A percentile compares a stretch with the other conserved stretches of the same genome.
Evolutionary conservation across 2,797 vertebrate species (phyloP).

Genomic region (Myotis daubentonii): DNA sequence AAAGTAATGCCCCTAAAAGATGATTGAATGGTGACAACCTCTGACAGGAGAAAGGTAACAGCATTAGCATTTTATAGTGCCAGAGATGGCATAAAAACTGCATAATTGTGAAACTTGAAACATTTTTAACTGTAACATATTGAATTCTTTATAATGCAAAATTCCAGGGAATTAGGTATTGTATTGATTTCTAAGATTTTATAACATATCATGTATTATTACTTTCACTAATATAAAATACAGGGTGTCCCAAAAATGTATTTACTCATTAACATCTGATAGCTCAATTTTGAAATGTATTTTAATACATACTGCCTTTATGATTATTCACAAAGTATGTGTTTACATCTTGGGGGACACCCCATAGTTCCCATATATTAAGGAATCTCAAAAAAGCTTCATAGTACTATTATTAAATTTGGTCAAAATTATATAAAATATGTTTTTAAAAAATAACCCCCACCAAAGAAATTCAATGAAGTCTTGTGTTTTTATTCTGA

Average conservation of each 20-base stretch:
- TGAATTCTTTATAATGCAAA: conserved; percentile 32
- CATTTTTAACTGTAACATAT: background rate
- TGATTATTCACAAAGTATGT: too few species aligned
- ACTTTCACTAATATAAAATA: background rate
- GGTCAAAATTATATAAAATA: background rate
- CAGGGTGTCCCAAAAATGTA: too few species aligned
- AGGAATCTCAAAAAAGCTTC: background rate
- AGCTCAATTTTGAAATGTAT: too few species aligned
- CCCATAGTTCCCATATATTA: background rate
- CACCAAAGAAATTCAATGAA: background rate
- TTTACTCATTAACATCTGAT: too few species aligned
- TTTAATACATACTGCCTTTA: too few species aligned
- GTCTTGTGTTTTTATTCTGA: background rate
- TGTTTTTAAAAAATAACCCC: background rate
- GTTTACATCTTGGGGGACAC: too few species aligned
- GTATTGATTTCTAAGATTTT: background rate
- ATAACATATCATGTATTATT: background rate
- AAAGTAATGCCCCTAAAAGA: background rate
- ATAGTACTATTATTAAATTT: background rate
- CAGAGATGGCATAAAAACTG: background rate
- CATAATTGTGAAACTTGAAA: background rate
- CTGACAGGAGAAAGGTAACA: background rate
- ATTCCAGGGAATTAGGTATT: background rate
- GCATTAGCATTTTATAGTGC: background rate
- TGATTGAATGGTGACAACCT: background rate